These are phyloP conservation scores for Drosophila longiperda DNA, from an alignment of 2,888 invertebrate genomes.

Conservation along the genomic window DNA sequence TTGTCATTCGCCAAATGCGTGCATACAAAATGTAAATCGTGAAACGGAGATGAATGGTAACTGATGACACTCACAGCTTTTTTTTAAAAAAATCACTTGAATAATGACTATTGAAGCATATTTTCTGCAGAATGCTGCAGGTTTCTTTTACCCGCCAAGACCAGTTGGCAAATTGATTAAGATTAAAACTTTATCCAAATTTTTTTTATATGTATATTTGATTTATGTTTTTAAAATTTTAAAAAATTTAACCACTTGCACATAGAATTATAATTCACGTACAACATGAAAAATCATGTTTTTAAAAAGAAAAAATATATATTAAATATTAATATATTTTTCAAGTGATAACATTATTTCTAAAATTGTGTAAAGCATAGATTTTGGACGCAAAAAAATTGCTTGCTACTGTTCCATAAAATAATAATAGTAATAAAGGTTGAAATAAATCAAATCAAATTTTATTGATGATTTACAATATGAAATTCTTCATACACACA, in stretches of 20 bases:
- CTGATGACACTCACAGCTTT: neutral
- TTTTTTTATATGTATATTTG: no score
- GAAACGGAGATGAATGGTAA: neutral
- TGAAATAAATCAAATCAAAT: neutral
- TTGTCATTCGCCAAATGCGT: conserved; percentile 43
- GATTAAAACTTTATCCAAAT: no score
- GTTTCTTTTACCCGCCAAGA: no score
- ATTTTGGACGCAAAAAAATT: neutral
- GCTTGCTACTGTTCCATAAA: neutral
- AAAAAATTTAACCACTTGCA: no score
- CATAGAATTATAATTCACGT: no score
- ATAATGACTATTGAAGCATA: neutral
- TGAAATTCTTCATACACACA: neutral
- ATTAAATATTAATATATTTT: neutral
- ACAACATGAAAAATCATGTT: no score
- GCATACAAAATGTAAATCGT: conserved; percentile 8
- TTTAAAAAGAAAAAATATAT: no score
- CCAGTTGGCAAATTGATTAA: no score
- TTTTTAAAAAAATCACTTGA: conserved; percentile 2
- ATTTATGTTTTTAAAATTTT: no score
- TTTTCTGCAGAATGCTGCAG: neutral
- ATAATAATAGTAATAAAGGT: neutral
- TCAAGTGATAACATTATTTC: neutral
- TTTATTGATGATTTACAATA: neutral
- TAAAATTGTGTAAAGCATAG: neutral